phyloP scores from a whole-genome alignment of 2,888 invertebrate genomes.

The Elysia crispata region DNA sequence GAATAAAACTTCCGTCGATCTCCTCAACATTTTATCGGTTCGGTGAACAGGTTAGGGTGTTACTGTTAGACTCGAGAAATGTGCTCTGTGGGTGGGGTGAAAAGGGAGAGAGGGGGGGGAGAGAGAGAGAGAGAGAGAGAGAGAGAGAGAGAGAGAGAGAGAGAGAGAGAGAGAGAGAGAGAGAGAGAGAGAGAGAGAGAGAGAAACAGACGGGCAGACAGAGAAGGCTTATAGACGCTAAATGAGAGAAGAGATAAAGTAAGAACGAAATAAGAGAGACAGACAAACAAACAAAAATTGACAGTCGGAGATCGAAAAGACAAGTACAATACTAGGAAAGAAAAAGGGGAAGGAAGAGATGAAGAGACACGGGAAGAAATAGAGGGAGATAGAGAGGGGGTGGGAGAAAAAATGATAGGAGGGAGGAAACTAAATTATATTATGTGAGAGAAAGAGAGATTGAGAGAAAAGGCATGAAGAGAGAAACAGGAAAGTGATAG shows the following conservation, averaged over 20 bases:
- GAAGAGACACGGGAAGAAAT: background rate
- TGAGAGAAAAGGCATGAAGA: too few species aligned
- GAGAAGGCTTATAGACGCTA: background rate
- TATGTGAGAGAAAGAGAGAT: background rate
- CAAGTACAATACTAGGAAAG: background rate
- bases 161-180: background rate
- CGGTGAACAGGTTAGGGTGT: too few species aligned
- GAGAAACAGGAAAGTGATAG: too few species aligned
- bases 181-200: background rate
- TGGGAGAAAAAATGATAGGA: background rate
- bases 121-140: background rate
- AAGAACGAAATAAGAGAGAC: too few species aligned
- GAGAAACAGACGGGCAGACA: constrained; percentile 1
- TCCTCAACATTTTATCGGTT: too few species aligned
- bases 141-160: background rate
- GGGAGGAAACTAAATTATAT: background rate
- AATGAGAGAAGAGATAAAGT: background rate
- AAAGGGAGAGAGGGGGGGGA: too few species aligned
- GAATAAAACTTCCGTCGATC: too few species aligned
- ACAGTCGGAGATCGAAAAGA: background rate
- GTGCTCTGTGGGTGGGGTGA: too few species aligned
- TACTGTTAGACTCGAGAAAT: too few species aligned
- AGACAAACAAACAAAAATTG: background rate
- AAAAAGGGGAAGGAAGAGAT: background rate
- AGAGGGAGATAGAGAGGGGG: background rate